phyloP scores from a whole-genome alignment of 1,140 invertebrate species.

The Drosophila pandora region DNA sequence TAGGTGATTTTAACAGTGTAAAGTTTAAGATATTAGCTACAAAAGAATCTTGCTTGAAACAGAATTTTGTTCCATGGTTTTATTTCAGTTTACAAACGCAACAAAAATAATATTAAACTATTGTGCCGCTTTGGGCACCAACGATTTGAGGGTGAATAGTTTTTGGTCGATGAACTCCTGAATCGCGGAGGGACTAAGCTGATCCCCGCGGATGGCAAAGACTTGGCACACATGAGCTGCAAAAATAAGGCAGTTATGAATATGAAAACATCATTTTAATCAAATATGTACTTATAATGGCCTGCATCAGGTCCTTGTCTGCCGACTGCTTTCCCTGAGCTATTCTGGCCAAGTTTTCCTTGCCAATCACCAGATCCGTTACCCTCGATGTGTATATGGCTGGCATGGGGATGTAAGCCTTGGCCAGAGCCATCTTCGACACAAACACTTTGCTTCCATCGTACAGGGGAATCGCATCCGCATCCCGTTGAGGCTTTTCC shows the following conservation, averaged over 20 bases:
- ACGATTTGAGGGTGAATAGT: constrained; percentile 48
- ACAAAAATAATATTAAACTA: constrained; percentile 50
- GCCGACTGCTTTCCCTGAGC: constrained; percentile 32
- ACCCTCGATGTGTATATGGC: constrained; percentile 71
- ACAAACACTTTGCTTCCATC: constrained; percentile 63
- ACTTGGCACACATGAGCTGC: constrained; percentile 78
- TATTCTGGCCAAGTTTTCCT: constrained; percentile 47
- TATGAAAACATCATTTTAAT: not conserved
- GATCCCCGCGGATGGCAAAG: constrained; percentile 63
- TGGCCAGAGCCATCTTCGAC: constrained; percentile 55
- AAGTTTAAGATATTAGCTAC: constrained; percentile 15
- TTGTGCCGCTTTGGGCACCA: constrained; percentile 2
- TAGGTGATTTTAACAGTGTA: not conserved
- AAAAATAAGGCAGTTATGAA: not conserved
- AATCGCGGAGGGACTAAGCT: constrained; percentile 40
- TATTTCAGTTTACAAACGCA: constrained; percentile 49
- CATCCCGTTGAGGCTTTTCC: constrained; percentile 27
- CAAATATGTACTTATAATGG: constrained; percentile 72
- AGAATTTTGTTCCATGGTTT: constrained; percentile 38
- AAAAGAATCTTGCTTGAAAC: constrained; percentile 9
- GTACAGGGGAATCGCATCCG: constrained; percentile 57
- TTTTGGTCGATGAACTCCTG: constrained; percentile 70
- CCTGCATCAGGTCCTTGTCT: constrained; percentile 52
- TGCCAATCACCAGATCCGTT: constrained; percentile 76
- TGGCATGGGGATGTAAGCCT: constrained; percentile 56